Evolutionary conservation across 2,113 vertebrate species (phyloP), one percentile per base, ranked within the genome.

Genomic region (Ctenodactylus gundi): DNA sequence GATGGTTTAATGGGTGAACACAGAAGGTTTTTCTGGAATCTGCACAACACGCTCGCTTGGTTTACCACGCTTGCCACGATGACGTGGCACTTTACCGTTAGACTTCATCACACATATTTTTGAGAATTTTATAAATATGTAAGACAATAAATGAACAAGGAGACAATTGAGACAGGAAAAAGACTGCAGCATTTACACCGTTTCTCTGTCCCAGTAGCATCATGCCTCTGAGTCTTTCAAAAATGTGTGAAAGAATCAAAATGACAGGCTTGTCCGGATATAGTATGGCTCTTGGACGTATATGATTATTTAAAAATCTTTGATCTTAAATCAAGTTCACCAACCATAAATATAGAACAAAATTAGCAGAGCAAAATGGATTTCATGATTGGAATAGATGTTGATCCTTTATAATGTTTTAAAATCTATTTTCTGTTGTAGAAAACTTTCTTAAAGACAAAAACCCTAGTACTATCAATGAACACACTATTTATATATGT

Each of bases 191-290:
- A 39, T 90, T 96, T 89, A 96, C 85, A 96, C 91, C 57, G 67
- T 3, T 20, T 94, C n/a, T 97, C 97, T 95, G 98, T 97, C 96
- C 97, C 97, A 97, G 96, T 93, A 87, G 1, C 81, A 94, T 97
- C 96, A 94, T 97, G 0, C 87, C 91, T 96, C 96, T 97, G 95
- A 97, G 94, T 97, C 25, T 97, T 98, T 97, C 88, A 84, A 93
- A 97, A 94, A 91, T 92, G 91, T 96, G 93, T 96, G 93, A 94
- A 97, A 91, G 91, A 95, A 68, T 36, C 85, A 91, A 97, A 96
- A 96, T 85, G 62, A 97, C 93, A 97, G 93, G 92, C 97, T 97
- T 95, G 93, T 97, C 97, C 97, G 94, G 93, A 97, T 85, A 75
- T 78, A 86, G 90, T 96, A 72, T 39, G 97, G 78, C 91, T 97